Evolutionary conservation across 2,888 invertebrate genomes (phyloP).

Genomic region (Mimachlamys varia): DNA sequence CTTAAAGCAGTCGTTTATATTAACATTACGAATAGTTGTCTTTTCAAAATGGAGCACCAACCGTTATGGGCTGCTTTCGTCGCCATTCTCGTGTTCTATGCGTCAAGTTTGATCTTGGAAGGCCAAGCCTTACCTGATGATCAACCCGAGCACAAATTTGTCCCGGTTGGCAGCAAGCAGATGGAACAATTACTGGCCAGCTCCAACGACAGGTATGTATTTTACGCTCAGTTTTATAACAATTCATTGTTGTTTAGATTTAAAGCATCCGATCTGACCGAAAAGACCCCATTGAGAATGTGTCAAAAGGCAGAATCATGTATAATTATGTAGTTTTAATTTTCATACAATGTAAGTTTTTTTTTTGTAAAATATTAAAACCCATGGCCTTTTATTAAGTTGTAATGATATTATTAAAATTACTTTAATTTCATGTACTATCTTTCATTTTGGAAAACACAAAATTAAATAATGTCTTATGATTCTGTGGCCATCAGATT

Average conservation of each 20-base stretch:
- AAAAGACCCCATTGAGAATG: background rate
- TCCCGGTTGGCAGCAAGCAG: background rate
- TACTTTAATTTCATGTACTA: too few relatives aligned
- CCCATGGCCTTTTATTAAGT: too few relatives aligned
- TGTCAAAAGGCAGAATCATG: background rate
- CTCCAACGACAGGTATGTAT: background rate
- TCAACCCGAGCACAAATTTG: background rate
- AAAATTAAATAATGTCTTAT: too few relatives aligned
- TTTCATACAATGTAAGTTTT: too few relatives aligned
- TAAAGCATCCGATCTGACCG: background rate
- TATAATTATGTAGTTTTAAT: too few relatives aligned
- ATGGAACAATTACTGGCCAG: background rate
- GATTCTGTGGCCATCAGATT: too few relatives aligned
- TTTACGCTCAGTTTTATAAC: too few relatives aligned
- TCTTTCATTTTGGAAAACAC: too few relatives aligned
- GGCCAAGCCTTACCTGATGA: background rate
- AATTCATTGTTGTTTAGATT: background rate
- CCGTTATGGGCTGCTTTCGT: constrained; percentile 40
- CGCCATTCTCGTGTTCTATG: constrained; percentile 42
- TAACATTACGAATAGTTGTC: background rate
- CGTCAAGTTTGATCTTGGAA: background rate
- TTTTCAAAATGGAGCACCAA: constrained; percentile 37
- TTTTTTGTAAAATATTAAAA: too few relatives aligned
- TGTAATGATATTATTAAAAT: too few relatives aligned
- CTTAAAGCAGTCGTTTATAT: background rate